Evolutionary conservation across 2,797 vertebrate species (phyloP), one percentile per base, ranked within the genome.

Genomic region (Nyctibius grandis): DNA sequence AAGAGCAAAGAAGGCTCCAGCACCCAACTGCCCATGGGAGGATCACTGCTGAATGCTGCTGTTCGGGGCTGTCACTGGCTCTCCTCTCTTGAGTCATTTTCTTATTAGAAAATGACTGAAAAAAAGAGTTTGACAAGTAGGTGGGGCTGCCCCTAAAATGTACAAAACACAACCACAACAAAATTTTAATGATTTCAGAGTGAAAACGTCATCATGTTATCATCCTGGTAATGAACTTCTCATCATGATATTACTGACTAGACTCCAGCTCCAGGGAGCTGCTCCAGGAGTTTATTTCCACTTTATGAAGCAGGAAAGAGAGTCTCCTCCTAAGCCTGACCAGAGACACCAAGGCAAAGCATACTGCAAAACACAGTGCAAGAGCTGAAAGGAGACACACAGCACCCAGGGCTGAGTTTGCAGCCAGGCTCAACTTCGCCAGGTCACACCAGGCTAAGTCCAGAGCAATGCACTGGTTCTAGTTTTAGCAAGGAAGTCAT

Each of bases 141-240:
- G 20, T 3, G 17, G 63, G 76, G 18, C 60, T 91, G 73, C 45
- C 69, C 68, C 44, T 34, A 42, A 86, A 89, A 63, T 11, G 21
- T 36, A 67, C 59, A 72, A 79, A 73, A 73, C 6, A 6, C 47
- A 84, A 57, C 65, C 51, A 70, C 47, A n/a, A 42, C 33, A 53
- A 68, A 79, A 84, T 91, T 60, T 44, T 68, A 69, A 19, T 65
- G 38, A 84, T 74, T 78, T 94, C 74, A 93, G 61, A 67, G 22
- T 54, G 72, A 91, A 91, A 88, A 26, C 1, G 0, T 42, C 48
- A 17, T 15, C 38, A 13, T 5, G 11, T 44, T 63, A 51, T 64
- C 84, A 54, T 36, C 19, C 56, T 65, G 74, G 38, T 36, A 34
- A 80, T 25, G 11, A 86, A 47, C 19, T 84, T 73, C 53, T 45